Percentiles rank a stretch among this genome's conserved stretches.
Evolutionary conservation across 2,113 vertebrate species (phyloP).

Genomic region (Odocoileus hemionus): DNA sequence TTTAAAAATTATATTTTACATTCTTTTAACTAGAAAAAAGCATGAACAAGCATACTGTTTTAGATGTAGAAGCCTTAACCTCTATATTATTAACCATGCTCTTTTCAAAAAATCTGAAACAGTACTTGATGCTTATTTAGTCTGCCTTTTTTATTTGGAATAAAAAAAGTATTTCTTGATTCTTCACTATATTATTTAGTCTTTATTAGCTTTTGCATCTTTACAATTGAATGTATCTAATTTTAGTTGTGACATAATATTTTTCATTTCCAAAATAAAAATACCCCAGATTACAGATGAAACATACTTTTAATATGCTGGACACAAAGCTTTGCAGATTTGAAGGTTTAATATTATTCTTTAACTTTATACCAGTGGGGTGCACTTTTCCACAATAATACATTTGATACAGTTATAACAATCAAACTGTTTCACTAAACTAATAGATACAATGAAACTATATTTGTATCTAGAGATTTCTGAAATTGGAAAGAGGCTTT

Average conservation of each 20-base stretch:
- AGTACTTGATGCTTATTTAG: neutral
- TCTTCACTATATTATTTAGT: neutral
- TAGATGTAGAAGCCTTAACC: neutral
- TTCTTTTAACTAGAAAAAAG: neutral
- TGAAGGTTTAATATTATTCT: neutral
- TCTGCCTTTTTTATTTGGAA: neutral
- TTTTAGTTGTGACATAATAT: neutral
- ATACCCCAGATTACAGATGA: neutral
- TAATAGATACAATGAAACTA: neutral
- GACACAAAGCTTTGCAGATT: neutral
- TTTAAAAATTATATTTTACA: neutral
- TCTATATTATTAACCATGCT: neutral
- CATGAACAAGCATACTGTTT: neutral
- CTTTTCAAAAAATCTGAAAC: neutral
- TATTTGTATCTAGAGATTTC: conserved; percentile 19
- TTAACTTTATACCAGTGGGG: neutral
- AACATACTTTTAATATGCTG: conserved; percentile 11
- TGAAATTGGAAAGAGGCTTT: neutral
- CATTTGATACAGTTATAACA: neutral
- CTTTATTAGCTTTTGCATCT: neutral
- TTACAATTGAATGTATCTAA: neutral
- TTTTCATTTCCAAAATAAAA: neutral
- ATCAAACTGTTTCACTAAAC: conserved; percentile 25
- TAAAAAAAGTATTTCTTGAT: neutral
- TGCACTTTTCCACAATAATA: neutral